Conservation (phyloP, 1,140 invertebrate genomes). For the Diploscapter pachys region DNA sequence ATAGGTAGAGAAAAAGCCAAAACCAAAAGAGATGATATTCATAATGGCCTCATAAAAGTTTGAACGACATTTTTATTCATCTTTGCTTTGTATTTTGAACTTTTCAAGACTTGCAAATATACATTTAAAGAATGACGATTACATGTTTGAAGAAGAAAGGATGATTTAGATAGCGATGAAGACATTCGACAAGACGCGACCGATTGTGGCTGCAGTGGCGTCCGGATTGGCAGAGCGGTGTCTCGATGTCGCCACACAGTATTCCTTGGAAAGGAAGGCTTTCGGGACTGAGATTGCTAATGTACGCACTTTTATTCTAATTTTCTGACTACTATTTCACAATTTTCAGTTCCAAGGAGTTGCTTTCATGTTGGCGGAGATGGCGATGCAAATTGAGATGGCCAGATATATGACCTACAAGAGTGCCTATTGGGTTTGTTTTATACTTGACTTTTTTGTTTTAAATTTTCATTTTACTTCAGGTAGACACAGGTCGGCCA, state of each 20-base stretch:
- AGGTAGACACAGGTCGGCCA: conserved; percentile 70
- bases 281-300: conserved; percentile 81
- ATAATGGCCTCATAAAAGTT: no score
- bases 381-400: conserved; percentile 82
- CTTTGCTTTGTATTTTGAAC: no score
- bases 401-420: conserved; percentile 79
- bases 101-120: no score
- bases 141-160: not conserved
- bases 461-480: not conserved
- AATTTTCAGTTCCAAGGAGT: conserved; percentile 71
- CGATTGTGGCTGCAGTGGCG: conserved; percentile 80
- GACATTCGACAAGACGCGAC: conserved; percentile 58
- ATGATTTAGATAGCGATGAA: conserved; percentile 52
- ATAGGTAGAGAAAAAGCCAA: no score
- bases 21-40: no score
- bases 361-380: conserved; percentile 90
- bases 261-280: conserved; percentile 85
- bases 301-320: not conserved
- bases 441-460: conserved; percentile 52
- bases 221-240: conserved; percentile 82
- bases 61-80: no score
- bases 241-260: conserved; percentile 87
- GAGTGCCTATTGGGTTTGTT: conserved; percentile 79
- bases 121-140: no score
- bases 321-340: not conserved